A percentile compares a stretch with the other conserved stretches of the same genome.
Conservation (phyloP, 2,113 vertebrate species). For the Oreocharis arfaki region DNA sequence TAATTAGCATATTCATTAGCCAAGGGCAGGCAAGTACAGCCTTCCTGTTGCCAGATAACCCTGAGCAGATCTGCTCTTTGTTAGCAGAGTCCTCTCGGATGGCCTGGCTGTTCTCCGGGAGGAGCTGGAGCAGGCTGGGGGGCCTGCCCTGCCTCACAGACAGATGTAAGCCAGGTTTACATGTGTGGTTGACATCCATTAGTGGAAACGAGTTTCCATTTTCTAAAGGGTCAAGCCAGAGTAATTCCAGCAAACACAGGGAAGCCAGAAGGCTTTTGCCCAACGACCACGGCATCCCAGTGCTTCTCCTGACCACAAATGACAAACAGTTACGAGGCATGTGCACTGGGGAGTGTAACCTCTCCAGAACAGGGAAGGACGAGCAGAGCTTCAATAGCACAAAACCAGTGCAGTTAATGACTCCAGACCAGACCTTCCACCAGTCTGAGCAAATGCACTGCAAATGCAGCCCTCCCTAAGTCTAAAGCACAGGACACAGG, state of each 20-base stretch:
- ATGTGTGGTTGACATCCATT: neutral
- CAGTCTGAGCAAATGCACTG: neutral
- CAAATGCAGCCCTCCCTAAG: neutral
- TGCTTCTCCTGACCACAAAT: constrained; percentile 2
- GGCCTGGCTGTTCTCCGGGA: neutral
- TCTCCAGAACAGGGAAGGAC: neutral
- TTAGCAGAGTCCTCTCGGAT: neutral
- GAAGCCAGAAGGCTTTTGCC: neutral
- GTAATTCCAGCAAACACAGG: neutral
- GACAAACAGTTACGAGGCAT: neutral
- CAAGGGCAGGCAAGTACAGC: neutral
- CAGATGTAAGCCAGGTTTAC: constrained; percentile 14
- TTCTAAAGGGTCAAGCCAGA: neutral
- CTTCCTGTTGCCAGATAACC: neutral
- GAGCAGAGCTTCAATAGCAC: neutral
- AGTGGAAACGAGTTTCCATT: constrained; percentile 6
- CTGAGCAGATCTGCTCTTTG: neutral
- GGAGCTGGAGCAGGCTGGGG: neutral
- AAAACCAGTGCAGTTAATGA: neutral
- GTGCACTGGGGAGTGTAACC: neutral
- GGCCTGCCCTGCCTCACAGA: neutral
- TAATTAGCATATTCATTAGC: neutral
- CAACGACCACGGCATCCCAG: neutral
- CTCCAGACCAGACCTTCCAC: neutral
- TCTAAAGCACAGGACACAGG: neutral